A percentile compares a stretch with the other conserved stretches of the same genome.
Conservation (phyloP, 2,888 invertebrate species). For the Agrotis puta region DNA sequence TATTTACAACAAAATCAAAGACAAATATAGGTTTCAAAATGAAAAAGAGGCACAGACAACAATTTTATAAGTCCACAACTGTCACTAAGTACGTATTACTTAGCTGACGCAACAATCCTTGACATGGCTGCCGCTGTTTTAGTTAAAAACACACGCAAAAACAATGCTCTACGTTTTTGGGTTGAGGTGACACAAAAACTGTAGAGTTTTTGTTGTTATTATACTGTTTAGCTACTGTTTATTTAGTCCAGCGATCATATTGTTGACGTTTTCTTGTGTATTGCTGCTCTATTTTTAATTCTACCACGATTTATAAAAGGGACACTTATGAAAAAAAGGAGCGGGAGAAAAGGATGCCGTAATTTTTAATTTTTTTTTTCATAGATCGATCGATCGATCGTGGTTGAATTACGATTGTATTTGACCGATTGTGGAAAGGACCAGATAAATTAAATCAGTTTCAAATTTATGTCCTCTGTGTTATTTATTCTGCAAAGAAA, state of each 20-base stretch:
- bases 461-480: no score
- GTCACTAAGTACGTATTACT: constrained; percentile 20
- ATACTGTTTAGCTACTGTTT: constrained; percentile 2
- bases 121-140: constrained; percentile 38
- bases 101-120: constrained; percentile 50
- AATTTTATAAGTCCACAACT: constrained; percentile 28
- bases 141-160: constrained; percentile 49
- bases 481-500: no score
- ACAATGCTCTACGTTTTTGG: constrained; percentile 49
- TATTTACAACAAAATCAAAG: not conserved
- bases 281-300: no score
- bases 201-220: constrained; percentile 22
- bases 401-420: no score
- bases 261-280: not conserved
- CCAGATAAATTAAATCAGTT: no score
- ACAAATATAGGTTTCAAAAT: not conserved
- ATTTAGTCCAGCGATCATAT: constrained; percentile 1
- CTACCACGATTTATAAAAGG: no score
- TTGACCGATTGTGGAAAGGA: no score
- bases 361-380: no score
- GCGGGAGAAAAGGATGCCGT: no score
- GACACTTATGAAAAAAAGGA: no score
- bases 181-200: constrained; percentile 56
- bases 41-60: constrained; percentile 20
- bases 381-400: no score